Evolutionary conservation across 2,888 invertebrate genomes (phyloP).

Genomic region (Pomacea canaliculata): DNA sequence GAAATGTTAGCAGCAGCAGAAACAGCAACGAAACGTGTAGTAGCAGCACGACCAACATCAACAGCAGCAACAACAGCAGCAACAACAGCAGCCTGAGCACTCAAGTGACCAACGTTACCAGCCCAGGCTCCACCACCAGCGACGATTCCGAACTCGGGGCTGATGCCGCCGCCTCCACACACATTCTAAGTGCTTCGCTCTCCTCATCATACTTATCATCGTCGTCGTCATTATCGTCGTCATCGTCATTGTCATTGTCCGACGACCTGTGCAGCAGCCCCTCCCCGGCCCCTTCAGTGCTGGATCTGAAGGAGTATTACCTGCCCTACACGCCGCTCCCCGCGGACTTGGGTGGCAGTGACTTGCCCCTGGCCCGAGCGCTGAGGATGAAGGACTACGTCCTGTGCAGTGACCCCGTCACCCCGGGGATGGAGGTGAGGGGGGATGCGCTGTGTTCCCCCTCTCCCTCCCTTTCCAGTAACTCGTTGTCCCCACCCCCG

Average conservation of each 20-base stretch:
- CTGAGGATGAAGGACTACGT: neutral
- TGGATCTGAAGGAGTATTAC: constrained; percentile 18
- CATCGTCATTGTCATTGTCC: constrained; percentile 8
- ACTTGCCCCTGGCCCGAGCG: neutral
- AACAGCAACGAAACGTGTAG: too few species aligned
- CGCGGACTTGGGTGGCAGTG: neutral
- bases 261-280: constrained; percentile 21
- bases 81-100: neutral
- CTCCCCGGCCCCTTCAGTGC: neutral
- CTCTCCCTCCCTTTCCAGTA: constrained; percentile 10
- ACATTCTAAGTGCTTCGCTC: neutral
- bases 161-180: constrained; percentile 14
- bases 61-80: neutral
- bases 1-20: neutral
- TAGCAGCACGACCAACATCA: too few species aligned
- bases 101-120: neutral
- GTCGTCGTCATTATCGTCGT: neutral
- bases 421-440: constrained; percentile 9
- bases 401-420: neutral
- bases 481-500: constrained; percentile 15
- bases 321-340: neutral
- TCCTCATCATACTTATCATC: constrained; percentile 1
- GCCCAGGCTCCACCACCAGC: neutral
- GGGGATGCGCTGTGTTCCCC: constrained; percentile 8
- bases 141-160: constrained; percentile 17